Evolutionary conservation across 1,140 invertebrate species (phyloP).

Genomic region (Sycophila sp.): DNA sequence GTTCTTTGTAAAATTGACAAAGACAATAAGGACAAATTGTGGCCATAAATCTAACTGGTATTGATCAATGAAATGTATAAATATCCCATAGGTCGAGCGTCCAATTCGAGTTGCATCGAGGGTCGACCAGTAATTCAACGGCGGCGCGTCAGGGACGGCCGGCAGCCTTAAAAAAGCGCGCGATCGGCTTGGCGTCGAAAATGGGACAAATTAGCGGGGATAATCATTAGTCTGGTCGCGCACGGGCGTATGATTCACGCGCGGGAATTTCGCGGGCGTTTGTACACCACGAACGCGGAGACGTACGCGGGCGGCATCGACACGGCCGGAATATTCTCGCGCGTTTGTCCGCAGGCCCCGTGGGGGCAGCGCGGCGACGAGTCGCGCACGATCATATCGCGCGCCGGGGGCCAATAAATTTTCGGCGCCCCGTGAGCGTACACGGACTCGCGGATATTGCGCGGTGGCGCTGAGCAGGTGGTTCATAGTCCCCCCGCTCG

Average conservation of each 20-base stretch:
- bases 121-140: no score
- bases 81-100: no score
- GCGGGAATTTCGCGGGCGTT: constrained; percentile 56
- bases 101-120: no score
- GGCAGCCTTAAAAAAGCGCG: no score
- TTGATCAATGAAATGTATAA: no score
- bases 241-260: constrained; percentile 59
- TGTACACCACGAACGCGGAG: neutral
- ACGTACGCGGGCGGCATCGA: constrained; percentile 36
- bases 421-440: constrained; percentile 36
- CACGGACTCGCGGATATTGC: constrained; percentile 28
- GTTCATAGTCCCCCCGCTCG: constrained; percentile 35
- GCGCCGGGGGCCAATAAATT: constrained; percentile 61
- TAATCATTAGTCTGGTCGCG: constrained; percentile 55
- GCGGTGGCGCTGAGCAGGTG: constrained; percentile 3
- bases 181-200: no score
- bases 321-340: constrained; percentile 64
- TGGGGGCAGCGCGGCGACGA: constrained; percentile 39
- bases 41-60: no score
- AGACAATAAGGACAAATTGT: no score
- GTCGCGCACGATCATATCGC: constrained; percentile 58
- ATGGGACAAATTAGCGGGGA: constrained; percentile 57
- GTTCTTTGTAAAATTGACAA: no score
- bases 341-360: constrained; percentile 3
- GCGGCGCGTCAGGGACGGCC: no score